Evolutionary conservation across 1,140 invertebrate genomes (phyloP).

Genomic region (Zaprionus taronus): DNA sequence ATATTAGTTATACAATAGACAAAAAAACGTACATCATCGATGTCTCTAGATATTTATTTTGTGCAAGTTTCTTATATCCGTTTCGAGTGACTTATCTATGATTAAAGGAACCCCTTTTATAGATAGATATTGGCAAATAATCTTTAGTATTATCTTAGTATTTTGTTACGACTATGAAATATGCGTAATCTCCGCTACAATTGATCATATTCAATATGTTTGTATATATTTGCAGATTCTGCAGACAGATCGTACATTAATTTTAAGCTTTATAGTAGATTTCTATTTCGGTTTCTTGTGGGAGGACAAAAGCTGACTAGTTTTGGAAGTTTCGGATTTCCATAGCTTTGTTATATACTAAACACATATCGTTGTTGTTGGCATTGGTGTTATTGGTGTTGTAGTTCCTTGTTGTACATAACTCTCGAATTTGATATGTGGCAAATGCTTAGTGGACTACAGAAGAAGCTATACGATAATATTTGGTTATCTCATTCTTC

Average conservation of each 20-base stretch:
- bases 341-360: neutral
- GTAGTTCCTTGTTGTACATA: constrained; percentile 20
- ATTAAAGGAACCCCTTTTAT: constrained; percentile 31
- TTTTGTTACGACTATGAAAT: constrained; percentile 8
- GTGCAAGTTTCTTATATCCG: constrained; percentile 36
- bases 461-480: neutral
- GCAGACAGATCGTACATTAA: neutral
- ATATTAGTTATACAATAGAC: constrained; percentile 18
- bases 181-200: constrained; percentile 21
- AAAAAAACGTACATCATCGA: constrained; percentile 12
- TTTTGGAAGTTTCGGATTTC: neutral
- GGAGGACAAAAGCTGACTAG: neutral
- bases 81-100: constrained; percentile 15
- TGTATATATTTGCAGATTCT: neutral
- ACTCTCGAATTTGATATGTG: constrained; percentile 41
- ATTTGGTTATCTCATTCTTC: neutral
- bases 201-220: constrained; percentile 18
- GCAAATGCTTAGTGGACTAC: constrained; percentile 30
- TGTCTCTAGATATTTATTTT: constrained; percentile 33
- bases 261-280: neutral
- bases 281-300: neutral
- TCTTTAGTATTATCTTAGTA: neutral
- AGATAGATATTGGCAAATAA: constrained; percentile 22
- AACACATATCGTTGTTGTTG: constrained; percentile 8
- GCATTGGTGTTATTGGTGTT: constrained; percentile 38